These are phyloP conservation scores for Tragulus kanchil DNA, from an alignment of 2,113 vertebrate genomes.

Conservation along the genomic window DNA sequence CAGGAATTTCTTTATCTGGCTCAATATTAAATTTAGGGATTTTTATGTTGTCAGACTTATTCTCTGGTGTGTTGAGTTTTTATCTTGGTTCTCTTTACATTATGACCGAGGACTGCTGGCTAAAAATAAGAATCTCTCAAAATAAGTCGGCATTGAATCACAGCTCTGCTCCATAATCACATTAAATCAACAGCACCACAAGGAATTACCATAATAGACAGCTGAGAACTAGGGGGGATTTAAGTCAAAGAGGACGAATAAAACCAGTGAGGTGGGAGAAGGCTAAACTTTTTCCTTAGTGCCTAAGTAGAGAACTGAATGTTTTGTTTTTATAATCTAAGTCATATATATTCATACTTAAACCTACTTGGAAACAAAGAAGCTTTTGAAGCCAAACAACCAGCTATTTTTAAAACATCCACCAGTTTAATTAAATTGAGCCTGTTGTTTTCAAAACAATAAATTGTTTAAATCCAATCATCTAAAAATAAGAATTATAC, in stretches of 20 bases:
- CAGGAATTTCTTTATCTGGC: not conserved
- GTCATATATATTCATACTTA: not conserved
- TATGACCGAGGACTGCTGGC: not conserved
- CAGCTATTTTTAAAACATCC: not conserved
- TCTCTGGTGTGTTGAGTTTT: constrained; percentile 31
- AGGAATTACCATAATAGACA: not conserved
- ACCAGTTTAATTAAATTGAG: constrained; percentile 16
- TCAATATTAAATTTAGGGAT: not conserved
- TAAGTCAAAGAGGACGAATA: not conserved
- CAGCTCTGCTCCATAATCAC: not conserved
- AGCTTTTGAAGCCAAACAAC: not conserved
- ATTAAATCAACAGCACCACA: not conserved
- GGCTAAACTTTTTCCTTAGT: not conserved
- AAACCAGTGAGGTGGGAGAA: not conserved
- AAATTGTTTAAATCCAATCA: constrained; percentile 26
- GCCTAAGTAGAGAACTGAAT: not conserved
- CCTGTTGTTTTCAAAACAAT: constrained; percentile 52
- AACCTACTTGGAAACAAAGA: not conserved
- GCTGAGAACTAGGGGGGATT: not conserved
- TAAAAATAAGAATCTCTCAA: constrained; percentile 17
- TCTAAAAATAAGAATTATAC: constrained; percentile 48
- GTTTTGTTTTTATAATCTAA: constrained; percentile 31
- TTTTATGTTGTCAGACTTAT: not conserved
- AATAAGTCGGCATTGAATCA: constrained; percentile 48
- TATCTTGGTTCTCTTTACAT: not conserved